phyloP scores from a whole-genome alignment of 2,113 vertebrate genomes.

The Pluvianellus socialis region DNA sequence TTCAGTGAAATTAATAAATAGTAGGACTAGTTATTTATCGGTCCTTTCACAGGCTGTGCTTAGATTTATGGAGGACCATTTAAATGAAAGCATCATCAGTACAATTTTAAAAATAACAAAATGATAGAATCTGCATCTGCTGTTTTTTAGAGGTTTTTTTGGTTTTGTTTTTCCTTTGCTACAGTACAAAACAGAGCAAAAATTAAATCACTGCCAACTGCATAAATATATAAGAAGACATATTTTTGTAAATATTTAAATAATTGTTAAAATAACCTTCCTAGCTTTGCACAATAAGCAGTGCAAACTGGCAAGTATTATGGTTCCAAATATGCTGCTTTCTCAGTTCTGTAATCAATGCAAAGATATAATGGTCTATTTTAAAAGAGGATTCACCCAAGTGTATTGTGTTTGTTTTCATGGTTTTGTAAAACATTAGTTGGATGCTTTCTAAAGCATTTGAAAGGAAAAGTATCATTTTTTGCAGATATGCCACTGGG shows the following conservation, averaged over 20 bases:
- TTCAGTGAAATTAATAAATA: background rate
- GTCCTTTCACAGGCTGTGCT: background rate
- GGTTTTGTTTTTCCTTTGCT: background rate
- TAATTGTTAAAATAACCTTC: background rate
- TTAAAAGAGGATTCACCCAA: background rate
- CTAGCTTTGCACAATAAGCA: background rate
- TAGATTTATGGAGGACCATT: background rate
- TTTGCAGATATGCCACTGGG: background rate
- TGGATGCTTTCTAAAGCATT: background rate
- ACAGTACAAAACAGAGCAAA: background rate
- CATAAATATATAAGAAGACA: background rate
- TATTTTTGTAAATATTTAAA: constrained; percentile 9
- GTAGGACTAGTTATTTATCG: background rate
- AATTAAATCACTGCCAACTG: background rate
- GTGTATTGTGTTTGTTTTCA: background rate
- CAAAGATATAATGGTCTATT: background rate
- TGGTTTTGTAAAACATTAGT: background rate
- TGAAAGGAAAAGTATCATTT: background rate
- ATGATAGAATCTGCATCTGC: background rate
- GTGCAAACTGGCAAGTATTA: background rate
- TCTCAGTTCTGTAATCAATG: background rate
- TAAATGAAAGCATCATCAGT: background rate
- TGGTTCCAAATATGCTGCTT: background rate
- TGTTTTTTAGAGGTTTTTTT: background rate
- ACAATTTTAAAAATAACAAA: background rate